Evolutionary conservation across 1,140 invertebrate genomes (phyloP), one percentile per base, ranked within the genome.

Genomic region (Cherax destructor): DNA sequence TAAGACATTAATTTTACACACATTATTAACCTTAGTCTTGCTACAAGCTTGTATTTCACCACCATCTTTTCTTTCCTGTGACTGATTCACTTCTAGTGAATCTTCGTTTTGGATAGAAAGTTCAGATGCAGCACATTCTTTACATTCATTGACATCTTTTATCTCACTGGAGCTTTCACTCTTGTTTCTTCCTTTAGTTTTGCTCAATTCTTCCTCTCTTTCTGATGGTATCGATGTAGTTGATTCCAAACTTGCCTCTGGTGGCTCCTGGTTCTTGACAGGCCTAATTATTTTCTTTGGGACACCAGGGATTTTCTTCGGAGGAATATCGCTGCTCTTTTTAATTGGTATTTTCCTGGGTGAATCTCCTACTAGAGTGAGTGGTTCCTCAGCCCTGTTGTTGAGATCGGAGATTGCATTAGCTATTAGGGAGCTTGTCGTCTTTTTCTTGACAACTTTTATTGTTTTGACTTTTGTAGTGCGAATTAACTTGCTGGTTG

Each of bases 391-490:
- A 6, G 89, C 52, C 74, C 50, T 84, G 11, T 16, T 91, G 30
- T 80, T 91, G 81, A 91, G 77, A 56, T 91, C 83, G 9, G 80
- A 79, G 76, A 91, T 91, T 50, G 83, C 83, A 79, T 80, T 91
- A 74, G 89, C 89, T 11, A 91, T 76, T n/a, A 91, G 83, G 74
- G 89, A 85, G 59, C 81, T 89, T 1, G 87, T 81, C 13, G 41
- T 79, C 56, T 50, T 78, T 41, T 91, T 91, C 83, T 84, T 91
- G 59, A 91, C 89, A 9, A 85, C 80, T 74, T 84, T 84, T 16
- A 84, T 91, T 50, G 89, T 91, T 56, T 91, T 91, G 72, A 91
- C 89, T 59, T 85, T 91, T 30, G 89, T 91, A 16, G 81, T 91
- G 49, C 50, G 79, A 18, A 83, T 91, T 21, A 78, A 79, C 56